Evolutionary conservation across 2,113 vertebrate species (phyloP).

Genomic region (Conger conger): DNA sequence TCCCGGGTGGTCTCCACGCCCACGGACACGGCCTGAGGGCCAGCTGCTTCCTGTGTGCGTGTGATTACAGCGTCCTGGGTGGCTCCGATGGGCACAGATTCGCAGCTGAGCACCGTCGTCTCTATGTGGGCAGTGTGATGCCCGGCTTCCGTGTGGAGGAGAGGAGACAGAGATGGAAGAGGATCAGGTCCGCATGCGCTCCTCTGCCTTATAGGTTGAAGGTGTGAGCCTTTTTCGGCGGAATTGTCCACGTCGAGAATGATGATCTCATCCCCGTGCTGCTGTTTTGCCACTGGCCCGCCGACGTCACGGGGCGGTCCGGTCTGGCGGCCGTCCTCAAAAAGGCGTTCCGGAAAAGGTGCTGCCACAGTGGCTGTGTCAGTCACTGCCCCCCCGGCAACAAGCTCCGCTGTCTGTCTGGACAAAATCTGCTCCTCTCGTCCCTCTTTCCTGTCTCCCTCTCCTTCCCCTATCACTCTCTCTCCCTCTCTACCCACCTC

Average conservation of each 20-base stretch:
- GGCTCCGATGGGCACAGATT: neutral
- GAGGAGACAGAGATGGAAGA: neutral
- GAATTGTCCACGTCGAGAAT: conserved; percentile 7
- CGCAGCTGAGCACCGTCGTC: neutral
- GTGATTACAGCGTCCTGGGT: neutral
- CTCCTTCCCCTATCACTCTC: conserved; percentile 37
- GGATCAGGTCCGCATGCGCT: neutral
- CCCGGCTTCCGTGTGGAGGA: neutral
- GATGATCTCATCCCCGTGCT: conserved; percentile 49
- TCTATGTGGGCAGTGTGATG: neutral
- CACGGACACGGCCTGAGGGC: neutral
- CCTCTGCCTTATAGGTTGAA: neutral
- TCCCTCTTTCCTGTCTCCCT: conserved; percentile 35
- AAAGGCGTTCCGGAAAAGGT: conserved; percentile 1
- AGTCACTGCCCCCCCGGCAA: conserved; percentile 54
- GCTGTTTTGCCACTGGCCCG: conserved; percentile 61
- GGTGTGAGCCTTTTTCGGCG: neutral
- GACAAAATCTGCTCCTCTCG: conserved; percentile 55
- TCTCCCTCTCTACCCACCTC: conserved; percentile 46
- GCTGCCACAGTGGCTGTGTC: conserved; percentile 47
- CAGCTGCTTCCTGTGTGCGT: conserved; percentile 8
- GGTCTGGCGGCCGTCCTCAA: neutral
- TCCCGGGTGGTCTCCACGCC: neutral
- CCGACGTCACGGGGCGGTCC: conserved; percentile 62
- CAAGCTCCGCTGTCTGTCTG: conserved; percentile 58